phyloP scores from a whole-genome alignment of 2,113 vertebrate genomes.

The Melanerpes formicivorus region DNA sequence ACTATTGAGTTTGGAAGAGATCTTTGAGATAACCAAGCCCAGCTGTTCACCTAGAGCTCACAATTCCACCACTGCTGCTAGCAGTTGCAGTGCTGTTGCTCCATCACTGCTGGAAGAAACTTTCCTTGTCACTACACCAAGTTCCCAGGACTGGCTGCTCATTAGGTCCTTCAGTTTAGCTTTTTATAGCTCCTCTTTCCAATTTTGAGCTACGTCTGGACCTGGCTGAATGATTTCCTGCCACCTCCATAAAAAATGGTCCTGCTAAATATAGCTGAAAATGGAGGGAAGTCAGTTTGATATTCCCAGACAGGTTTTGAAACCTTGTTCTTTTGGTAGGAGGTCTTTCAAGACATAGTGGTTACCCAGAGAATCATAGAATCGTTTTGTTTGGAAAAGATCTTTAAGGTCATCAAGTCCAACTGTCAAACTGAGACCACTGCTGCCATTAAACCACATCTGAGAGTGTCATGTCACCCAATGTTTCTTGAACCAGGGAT shows the following conservation, averaged over 20 bases:
- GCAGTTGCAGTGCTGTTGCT: neutral
- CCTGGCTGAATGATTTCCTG: neutral
- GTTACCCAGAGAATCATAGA: neutral
- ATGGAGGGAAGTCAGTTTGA: neutral
- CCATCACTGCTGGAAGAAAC: neutral
- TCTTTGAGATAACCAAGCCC: too few species aligned
- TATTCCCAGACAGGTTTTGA: neutral
- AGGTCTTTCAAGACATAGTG: neutral
- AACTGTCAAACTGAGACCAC: too few species aligned
- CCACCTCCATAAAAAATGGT: conserved; percentile 14
- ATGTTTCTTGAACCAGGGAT: too few species aligned
- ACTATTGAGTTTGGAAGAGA: too few species aligned
- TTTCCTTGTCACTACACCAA: rapidly evolving
- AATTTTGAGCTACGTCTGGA: neutral
- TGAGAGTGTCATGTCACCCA: too few species aligned
- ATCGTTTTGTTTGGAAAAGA: too few species aligned
- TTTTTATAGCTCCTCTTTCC: neutral
- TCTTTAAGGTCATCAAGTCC: too few species aligned
- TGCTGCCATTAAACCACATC: too few species aligned
- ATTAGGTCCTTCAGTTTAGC: rapidly evolving
- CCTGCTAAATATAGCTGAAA: neutral
- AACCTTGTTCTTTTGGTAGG: neutral
- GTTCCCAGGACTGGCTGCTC: neutral
- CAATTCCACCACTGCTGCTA: too few species aligned
- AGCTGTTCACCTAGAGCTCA: too few species aligned